Percentiles rank a stretch among this genome's conserved stretches.
These are phyloP conservation scores for Kryptolebias ocellatus DNA, from an alignment of 2,797 vertebrate genomes.

Conservation along the genomic window DNA sequence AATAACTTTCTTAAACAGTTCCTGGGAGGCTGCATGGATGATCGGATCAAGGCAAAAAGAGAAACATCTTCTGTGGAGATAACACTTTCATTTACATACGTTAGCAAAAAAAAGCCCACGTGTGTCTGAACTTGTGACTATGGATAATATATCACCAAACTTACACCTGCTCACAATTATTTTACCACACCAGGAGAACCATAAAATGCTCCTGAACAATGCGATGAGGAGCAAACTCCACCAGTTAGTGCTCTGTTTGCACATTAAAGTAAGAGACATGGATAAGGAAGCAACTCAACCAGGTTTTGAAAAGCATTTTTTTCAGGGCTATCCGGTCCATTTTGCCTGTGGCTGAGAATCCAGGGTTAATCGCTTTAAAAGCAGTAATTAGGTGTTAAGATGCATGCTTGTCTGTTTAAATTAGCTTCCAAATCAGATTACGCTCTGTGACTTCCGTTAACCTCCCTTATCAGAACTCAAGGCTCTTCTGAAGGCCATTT, in stretches of 20 bases:
- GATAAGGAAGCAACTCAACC: constrained; percentile 29
- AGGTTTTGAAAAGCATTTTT: constrained; percentile 48
- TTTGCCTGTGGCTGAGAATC: constrained; percentile 70
- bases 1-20: no score
- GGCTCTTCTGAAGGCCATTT: constrained; percentile 48
- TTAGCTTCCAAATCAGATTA: constrained; percentile 73
- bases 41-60: no score
- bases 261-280: background rate
- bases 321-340: constrained; percentile 56
- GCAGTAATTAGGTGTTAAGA: constrained; percentile 80
- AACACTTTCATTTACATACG: no score
- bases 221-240: constrained; percentile 20
- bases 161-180: background rate
- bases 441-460: constrained; percentile 66
- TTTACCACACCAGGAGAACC: background rate
- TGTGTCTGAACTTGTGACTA: no score
- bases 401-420: constrained; percentile 77
- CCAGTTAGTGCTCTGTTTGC: constrained; percentile 6
- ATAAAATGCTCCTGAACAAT: constrained; percentile 13
- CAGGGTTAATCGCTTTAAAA: constrained; percentile 80
- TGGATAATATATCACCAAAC: background rate
- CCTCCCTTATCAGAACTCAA: constrained; percentile 48
- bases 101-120: no score
- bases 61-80: no score
- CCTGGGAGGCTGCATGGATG: no score